A percentile compares a stretch with the other conserved stretches of the same genome.
Conservation (phyloP, 2,888 invertebrate genomes). For the Acleris holmiana region DNA sequence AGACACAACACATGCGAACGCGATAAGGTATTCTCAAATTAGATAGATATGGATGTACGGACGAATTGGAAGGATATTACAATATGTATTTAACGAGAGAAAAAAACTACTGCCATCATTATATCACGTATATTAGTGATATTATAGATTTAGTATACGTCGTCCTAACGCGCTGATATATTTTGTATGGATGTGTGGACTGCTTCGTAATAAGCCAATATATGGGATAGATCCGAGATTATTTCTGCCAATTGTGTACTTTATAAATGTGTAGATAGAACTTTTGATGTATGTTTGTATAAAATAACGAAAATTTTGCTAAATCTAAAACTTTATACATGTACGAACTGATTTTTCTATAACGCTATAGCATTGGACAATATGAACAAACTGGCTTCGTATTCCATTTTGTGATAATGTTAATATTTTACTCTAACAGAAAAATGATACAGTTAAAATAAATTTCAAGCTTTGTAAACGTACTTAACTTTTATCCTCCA, state of each 20-base stretch:
- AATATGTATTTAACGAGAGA: too few species aligned
- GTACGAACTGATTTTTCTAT: slow-evolving; percentile 1
- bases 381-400: background rate
- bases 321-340: background rate
- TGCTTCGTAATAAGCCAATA: too few species aligned
- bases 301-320: slow-evolving; percentile 22
- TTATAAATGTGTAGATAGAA: slow-evolving; percentile 16
- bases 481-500: background rate
- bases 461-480: background rate
- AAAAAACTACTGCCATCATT: too few species aligned
- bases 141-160: too few species aligned
- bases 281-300: slow-evolving; percentile 34
- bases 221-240: too few species aligned
- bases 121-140: too few species aligned
- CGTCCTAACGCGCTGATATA: too few species aligned
- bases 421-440: slow-evolving; percentile 9
- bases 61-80: too few species aligned
- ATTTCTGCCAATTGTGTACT: background rate
- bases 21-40: too few species aligned
- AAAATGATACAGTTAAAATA: background rate
- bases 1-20: too few species aligned
- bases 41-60: too few species aligned
- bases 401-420: background rate
- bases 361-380: background rate
- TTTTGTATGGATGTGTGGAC: too few species aligned